Percentiles rank a stretch among this genome's conserved stretches.
Evolutionary conservation across 2,113 vertebrate species (phyloP).

Genomic region (Corythaixoides concolor): DNA sequence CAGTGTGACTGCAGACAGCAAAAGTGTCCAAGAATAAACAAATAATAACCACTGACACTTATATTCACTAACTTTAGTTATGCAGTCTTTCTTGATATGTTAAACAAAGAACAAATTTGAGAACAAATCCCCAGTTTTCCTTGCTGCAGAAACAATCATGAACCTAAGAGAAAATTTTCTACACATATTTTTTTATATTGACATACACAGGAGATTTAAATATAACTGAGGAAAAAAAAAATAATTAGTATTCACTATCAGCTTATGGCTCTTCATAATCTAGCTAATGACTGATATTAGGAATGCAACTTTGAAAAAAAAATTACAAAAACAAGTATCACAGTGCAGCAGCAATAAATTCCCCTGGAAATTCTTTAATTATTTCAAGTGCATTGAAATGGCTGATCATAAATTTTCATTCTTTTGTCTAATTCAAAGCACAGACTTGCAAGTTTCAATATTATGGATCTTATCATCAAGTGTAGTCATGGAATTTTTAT

Average conservation of each 20-base stretch:
- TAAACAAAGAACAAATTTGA: neutral
- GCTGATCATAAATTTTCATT: neutral
- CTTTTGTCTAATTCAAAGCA: neutral
- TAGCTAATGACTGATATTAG: neutral
- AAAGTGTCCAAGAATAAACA: neutral
- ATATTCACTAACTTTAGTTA: neutral
- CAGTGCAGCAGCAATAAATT: neutral
- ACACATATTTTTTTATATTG: neutral
- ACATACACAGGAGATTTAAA: neutral
- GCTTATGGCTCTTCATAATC: neutral
- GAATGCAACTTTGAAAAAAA: neutral
- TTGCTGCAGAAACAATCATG: neutral
- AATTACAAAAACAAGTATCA: neutral
- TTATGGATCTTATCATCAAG: neutral
- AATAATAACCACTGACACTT: accelerated
- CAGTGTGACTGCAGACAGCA: neutral
- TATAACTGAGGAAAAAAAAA: neutral
- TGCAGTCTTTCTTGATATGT: neutral
- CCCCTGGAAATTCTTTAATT: neutral
- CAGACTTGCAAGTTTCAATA: neutral
- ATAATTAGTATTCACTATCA: neutral
- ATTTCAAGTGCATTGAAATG: neutral
- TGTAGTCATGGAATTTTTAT: neutral
- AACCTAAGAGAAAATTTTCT: neutral
- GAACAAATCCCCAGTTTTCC: neutral